Base-by-base conservation (phyloP, 2,797 vertebrate genomes). In the Prionace glauca region DNA sequence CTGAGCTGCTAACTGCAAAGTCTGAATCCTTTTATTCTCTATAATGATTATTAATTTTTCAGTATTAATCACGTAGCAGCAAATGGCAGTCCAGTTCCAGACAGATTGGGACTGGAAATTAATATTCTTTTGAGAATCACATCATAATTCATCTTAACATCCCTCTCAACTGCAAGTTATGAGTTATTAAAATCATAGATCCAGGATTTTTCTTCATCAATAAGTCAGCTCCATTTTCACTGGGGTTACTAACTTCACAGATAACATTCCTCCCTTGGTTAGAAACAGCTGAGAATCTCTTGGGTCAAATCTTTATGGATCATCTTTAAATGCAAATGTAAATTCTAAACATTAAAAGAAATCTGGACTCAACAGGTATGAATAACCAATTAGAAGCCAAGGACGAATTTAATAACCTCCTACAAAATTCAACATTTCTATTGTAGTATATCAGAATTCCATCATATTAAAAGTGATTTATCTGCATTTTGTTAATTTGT, bases 211-310 rank as follows among this genome's bases (percentile, higher is more conserved):
- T 36, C 5, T 77, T 50, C 7, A 74, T 41, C 32, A 29, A 74
- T 74, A 95, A 41, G 29, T 72, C 24, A 10, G 29, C 69, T 74
- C 26, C 7, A 94, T 56, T 45, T 95, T 26, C 69, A 72, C 67
- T 94, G 93, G 93, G 93, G 93, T 95, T 95, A 95, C 71, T 74
- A 95, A 29, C 93, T 72, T 95, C 29, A 94, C 12, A 56, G 26
- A 74, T 5, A 94, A 22, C 45, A 74, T 93, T 95, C 71, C n/a
- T 77, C 93, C 50, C 67, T 94, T 24, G 26, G 67, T 94, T 50
- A 45, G 65, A 50, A 71, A 93, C 18, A 16, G 65, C 41, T 94
- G 92, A 69, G 67, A 74, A 94, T 56, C n/a, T 94, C 65, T 50
- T 91, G 32, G 50, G 88, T 36, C 88, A 91, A 91, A 91, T 32